phyloP scores from a whole-genome alignment of 2,888 invertebrate genomes.

The Drosophila austrosaltans region DNA sequence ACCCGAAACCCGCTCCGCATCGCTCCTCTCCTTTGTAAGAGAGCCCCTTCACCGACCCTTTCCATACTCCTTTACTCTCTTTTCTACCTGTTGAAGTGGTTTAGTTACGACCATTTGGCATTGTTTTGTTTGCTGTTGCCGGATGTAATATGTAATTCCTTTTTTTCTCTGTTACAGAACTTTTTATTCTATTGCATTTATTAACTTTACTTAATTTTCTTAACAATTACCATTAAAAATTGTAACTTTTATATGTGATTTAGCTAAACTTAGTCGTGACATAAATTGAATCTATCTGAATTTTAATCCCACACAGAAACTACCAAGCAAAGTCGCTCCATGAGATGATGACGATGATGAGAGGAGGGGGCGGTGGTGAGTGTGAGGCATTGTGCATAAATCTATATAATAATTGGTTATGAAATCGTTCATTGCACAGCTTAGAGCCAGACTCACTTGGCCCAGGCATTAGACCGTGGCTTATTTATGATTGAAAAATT shows the following conservation, averaged over 20 bases:
- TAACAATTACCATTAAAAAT: slow-evolving; percentile 16
- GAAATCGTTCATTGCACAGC: slow-evolving; percentile 68
- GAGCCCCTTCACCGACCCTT: slow-evolving; percentile 11
- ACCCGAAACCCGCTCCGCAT: slow-evolving; percentile 48
- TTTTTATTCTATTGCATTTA: slow-evolving; percentile 57
- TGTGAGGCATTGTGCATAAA: slow-evolving; percentile 33
- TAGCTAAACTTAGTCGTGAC: slow-evolving; percentile 48
- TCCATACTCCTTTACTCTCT: slow-evolving; percentile 20
- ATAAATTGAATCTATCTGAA: slow-evolving; percentile 51
- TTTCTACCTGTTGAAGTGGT: slow-evolving; percentile 52
- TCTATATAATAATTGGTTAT: slow-evolving; percentile 70
- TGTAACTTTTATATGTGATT: neutral
- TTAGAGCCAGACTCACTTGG: slow-evolving; percentile 38
- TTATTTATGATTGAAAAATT: slow-evolving; percentile 41
- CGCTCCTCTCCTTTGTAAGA: neutral
- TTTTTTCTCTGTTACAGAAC: slow-evolving; percentile 37
- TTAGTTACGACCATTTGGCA: neutral
- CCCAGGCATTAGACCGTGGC: slow-evolving; percentile 20
- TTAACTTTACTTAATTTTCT: slow-evolving; percentile 39
- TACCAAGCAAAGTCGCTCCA: slow-evolving; percentile 10
- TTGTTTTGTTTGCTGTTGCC: slow-evolving; percentile 29
- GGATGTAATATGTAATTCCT: slow-evolving; percentile 55
- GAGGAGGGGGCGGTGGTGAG: no score
- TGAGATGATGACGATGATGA: no score
- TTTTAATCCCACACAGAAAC: slow-evolving; percentile 41